Evolutionary conservation across 2,797 vertebrate species (phyloP).

Genomic region (Rachycentron canadum): DNA sequence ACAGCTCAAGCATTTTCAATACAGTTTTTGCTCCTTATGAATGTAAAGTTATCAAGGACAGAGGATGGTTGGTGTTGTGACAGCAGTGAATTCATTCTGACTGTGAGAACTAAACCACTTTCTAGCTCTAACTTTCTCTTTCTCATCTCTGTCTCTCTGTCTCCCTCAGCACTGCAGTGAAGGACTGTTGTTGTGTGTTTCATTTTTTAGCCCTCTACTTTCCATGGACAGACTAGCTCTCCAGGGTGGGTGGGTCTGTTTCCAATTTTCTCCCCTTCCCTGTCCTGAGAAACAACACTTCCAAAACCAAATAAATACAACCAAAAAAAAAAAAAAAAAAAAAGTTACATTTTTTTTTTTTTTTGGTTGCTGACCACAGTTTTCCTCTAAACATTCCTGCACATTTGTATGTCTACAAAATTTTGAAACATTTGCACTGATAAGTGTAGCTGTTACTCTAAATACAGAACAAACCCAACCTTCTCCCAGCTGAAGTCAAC

Average conservation of each 20-base stretch:
- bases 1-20: conserved; percentile 16
- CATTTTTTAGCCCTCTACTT: conserved; percentile 55
- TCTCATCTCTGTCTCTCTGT: conserved; percentile 12
- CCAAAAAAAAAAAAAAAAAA: conserved; percentile 19
- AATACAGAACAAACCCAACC: conserved; percentile 23
- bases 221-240: conserved; percentile 63
- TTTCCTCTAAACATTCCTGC: not conserved
- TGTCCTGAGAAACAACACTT: conserved; percentile 58
- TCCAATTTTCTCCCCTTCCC: conserved; percentile 76
- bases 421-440: conserved; percentile 17
- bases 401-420: not conserved
- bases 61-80: conserved; percentile 25
- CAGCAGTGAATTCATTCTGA: conserved; percentile 38
- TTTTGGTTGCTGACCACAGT: conserved; percentile 22
- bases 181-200: conserved; percentile 56
- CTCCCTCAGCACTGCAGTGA: conserved; percentile 31
- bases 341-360: not conserved
- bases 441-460: conserved; percentile 3
- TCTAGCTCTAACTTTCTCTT: conserved; percentile 1
- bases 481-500: conserved; percentile 50
- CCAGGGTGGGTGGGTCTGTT: conserved; percentile 75
- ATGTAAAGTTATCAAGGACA: not conserved
- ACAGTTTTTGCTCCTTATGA: conserved; percentile 6
- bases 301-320: conserved; percentile 63
- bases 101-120: conserved; percentile 15